These are phyloP conservation scores for Hydrocynus forskahlii DNA, from an alignment of 2,797 vertebrate species.

Conservation along the genomic window DNA sequence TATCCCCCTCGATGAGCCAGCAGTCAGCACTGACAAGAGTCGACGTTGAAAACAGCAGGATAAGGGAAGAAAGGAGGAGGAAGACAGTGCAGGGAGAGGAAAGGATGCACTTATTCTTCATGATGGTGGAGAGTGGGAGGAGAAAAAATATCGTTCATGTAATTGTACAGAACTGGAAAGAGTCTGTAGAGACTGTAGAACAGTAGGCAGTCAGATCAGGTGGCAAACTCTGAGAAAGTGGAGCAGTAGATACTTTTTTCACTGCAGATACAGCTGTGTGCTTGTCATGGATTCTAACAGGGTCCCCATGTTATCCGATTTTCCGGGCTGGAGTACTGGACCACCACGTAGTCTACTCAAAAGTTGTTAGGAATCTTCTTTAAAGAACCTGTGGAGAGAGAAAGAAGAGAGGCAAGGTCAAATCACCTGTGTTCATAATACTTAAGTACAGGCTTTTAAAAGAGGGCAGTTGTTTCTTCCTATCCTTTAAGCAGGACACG, in stretches of 20 bases:
- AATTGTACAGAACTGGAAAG: conserved; percentile 10
- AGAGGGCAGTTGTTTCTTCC: neutral
- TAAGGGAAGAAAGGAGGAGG: conserved; percentile 73
- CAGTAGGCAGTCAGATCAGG: neutral
- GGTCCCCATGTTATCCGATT: conserved; percentile 64
- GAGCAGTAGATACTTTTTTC: conserved; percentile 18
- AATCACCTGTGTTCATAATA: neutral
- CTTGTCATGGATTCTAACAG: conserved; percentile 67
- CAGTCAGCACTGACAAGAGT: conserved; percentile 84
- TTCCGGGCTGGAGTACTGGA: conserved; percentile 59
- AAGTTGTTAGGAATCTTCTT: conserved; percentile 10
- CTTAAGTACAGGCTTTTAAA: neutral
- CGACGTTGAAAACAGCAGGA: conserved; percentile 72
- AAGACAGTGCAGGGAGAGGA: conserved; percentile 55
- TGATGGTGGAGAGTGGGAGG: conserved; percentile 40
- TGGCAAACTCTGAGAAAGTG: neutral
- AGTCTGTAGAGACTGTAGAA: conserved; percentile 42
- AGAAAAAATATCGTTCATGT: conserved; percentile 15
- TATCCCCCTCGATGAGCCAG: conserved; percentile 98
- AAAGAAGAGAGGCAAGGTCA: conserved; percentile 41
- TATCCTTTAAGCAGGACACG: neutral
- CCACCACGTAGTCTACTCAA: conserved; percentile 66
- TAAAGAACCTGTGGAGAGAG: conserved; percentile 62
- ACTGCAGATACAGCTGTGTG: conserved; percentile 68
- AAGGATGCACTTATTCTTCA: conserved; percentile 51